Evolutionary conservation across 2,797 vertebrate species (phyloP), one percentile per base, ranked within the genome.

Genomic region (Syncerus caffer): DNA sequence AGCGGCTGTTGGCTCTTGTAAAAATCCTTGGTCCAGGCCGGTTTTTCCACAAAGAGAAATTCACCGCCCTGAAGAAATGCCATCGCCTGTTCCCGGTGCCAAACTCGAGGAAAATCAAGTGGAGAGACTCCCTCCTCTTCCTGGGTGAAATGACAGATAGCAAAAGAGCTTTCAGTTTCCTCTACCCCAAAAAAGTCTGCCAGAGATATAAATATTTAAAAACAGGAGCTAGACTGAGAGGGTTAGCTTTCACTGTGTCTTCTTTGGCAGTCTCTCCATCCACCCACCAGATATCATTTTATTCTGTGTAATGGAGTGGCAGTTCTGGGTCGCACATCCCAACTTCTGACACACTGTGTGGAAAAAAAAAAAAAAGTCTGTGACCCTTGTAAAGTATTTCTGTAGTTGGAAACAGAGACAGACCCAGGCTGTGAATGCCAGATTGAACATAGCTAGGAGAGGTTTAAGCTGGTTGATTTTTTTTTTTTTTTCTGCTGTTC

Each of bases 181-280:
- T 99, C 98, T 98, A 97, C 97, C 98, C 97, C 98, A 92, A 97
- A 98, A 99, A 98, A 99, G 98, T 98, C 98, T 99, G 98, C 98
- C 98, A 98, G 98, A 98, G 98, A 98, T 98, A 99, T 99, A 99
- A 99, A 99, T 99, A 99, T 99, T 99, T 98, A 98, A 99, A 99
- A 99, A 98, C 99, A 99, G 98, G 98, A 99, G 98, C 98, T 98
- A 98, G 98, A 98, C 98, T 96, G 98, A 98, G 98, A 98, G 98
- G 98, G 98, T 98, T 99, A 97, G 98, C 98, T 99, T 99, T 98
- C 98, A 98, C 98, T 97, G 98, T 96, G 98, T 98, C 98, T 98
- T 98, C 98, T 98, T 98, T 98, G 98, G 99, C 98, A 98, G 98
- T 98, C 98, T 97, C 90, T 98, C 97, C 96, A 97, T 98, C 98